Evolutionary conservation across 2,888 invertebrate genomes (phyloP), one percentile per base, ranked within the genome.

Genomic region (Oscheius myriophilus): DNA sequence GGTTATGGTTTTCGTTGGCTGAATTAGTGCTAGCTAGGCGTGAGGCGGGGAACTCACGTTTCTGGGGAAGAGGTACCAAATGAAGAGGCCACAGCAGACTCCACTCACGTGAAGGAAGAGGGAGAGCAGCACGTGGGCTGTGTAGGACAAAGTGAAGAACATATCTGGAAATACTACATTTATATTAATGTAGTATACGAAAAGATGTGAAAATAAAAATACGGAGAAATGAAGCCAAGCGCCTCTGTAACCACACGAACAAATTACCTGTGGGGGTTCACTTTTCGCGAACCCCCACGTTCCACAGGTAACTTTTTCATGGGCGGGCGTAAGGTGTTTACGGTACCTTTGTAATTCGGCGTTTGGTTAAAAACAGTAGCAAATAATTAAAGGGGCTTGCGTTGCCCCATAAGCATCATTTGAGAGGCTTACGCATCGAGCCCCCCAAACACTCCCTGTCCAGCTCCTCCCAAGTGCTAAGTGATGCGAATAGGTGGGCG

Each of bases 1-100:
- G 52, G 72, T 71, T 57, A 78, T 78, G 21, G 67, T 73, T 16
- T 74, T 75, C 59, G 73, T 73, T 52, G 78, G 78, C 78, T 78
- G 69, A 72, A 78, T 69, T 65, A 71, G 41, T 18, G n/a, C 11
- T 11, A 26, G 23, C 21, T 53, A 45, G 18, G 21, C 46, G 12
- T 21, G 6, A 42, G 14, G 21, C 33, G 7, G 14, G 14, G 72
- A 69, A 74, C 78, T 77, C 64, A 82, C 83, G 73, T 83, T 76
- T 72, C 78, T 70, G n/a, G 83, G 83, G 54, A 83, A 83, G 16
- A 83, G 68, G 66, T 83, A 79, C 83, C 83, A 83, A 14, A 83
- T 77, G 59, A 79, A 82, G 11, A 83, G 68, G 2, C 83, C 83
- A 12, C 75, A 71, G 41, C 70, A 73, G 23, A 83, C 70, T 25